Conservation (phyloP, 2,888 invertebrate species). For the Apoderus coryli region DNA sequence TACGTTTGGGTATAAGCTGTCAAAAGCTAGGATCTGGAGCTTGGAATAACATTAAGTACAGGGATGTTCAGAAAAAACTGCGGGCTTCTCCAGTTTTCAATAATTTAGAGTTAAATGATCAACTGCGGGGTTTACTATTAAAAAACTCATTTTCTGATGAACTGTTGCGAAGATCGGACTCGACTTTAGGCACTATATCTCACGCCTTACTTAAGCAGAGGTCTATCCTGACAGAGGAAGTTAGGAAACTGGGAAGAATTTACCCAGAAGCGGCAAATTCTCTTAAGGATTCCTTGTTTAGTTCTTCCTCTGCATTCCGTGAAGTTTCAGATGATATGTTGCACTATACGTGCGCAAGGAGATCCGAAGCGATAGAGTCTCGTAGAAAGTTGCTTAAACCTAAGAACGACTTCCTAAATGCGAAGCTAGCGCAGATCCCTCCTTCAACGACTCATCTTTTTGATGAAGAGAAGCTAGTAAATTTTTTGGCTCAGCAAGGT, state of each 20-base stretch:
- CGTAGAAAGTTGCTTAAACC: conserved; percentile 10
- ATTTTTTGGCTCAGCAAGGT: conserved; percentile 8
- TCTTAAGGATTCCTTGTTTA: too few relatives aligned
- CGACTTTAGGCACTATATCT: conserved; percentile 7
- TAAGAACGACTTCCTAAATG: conserved; percentile 6
- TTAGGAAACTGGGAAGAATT: too few relatives aligned
- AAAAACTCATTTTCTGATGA: conserved; percentile 5
- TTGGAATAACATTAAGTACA: conserved; percentile 11
- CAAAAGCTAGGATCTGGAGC: conserved; percentile 10
- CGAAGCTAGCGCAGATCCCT: conserved; percentile 6
- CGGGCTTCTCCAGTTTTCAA: conserved; percentile 14
- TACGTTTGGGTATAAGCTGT: conserved; percentile 10
- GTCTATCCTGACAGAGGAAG: conserved; percentile 8
- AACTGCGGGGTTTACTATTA: neutral
- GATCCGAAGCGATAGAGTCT: conserved; percentile 11
- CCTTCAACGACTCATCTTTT: conserved; percentile 10
- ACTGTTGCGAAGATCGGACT: conserved; percentile 8
- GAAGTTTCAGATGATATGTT: conserved; percentile 13
- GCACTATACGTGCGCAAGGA: conserved; percentile 11
- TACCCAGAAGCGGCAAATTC: too few relatives aligned
- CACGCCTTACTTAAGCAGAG: conserved; percentile 10
- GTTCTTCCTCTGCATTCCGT: conserved; percentile 10
- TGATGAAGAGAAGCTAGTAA: conserved; percentile 7
- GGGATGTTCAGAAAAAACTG: conserved; percentile 12
- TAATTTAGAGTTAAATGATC: conserved; percentile 5